Conservation (phyloP, 2,888 invertebrate genomes). For the Mactromeris polynyma region DNA sequence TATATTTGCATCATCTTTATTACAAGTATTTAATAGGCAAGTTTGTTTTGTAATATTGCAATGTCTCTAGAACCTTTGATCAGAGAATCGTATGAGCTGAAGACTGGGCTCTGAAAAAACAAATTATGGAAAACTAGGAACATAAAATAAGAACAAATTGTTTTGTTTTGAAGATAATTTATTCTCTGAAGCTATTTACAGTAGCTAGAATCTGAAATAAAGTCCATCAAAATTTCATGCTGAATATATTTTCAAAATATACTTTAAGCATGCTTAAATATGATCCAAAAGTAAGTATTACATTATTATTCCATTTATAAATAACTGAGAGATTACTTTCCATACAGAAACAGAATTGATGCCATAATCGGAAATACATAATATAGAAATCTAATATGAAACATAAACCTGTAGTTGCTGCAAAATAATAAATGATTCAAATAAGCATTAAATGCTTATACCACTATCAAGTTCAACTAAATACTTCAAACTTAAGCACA, state of each 20-base stretch:
- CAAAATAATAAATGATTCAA: not conserved
- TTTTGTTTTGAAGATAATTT: slow-evolving; percentile 24
- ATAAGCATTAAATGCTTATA: not conserved
- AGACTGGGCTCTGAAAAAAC: too few relatives aligned
- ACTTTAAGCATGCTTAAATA: not conserved
- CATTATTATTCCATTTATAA: too few relatives aligned
- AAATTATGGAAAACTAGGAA: too few relatives aligned
- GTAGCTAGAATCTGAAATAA: slow-evolving; percentile 15
- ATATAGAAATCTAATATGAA: not conserved
- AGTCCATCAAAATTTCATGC: not conserved
- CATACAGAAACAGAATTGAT: not conserved
- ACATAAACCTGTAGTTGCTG: not conserved
- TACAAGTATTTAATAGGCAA: too few relatives aligned
- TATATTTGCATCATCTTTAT: too few relatives aligned
- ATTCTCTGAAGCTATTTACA: slow-evolving; percentile 41
- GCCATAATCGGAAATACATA: not conserved
- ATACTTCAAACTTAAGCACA: too few relatives aligned
- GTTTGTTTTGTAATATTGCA: too few relatives aligned
- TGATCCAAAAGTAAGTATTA: too few relatives aligned
- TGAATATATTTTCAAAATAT: not conserved
- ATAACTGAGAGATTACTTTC: not conserved
- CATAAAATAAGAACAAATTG: too few relatives aligned
- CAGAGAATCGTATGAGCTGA: too few relatives aligned
- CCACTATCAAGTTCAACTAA: too few relatives aligned
- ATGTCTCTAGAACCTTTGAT: too few relatives aligned